Percentiles rank a stretch among this genome's conserved stretches.
phyloP scores from a whole-genome alignment of 2,888 invertebrate species.

The Strigamia crassipes region DNA sequence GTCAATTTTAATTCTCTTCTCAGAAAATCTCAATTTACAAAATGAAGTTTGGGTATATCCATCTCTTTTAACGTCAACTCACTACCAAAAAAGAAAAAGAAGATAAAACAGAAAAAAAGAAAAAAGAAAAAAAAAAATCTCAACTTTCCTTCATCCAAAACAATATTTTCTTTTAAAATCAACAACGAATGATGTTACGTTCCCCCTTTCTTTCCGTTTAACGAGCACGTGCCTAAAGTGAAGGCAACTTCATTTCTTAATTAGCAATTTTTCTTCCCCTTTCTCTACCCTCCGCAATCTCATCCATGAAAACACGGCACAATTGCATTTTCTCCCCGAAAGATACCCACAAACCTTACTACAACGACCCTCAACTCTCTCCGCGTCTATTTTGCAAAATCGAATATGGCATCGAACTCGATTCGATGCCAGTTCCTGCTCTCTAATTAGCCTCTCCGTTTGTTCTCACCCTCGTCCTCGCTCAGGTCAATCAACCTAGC shows the following conservation, averaged over 20 bases:
- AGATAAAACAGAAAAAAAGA: neutral
- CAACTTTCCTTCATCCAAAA: neutral
- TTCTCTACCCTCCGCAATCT: neutral
- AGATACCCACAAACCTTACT: neutral
- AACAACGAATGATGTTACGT: neutral
- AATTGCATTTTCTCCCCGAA: neutral
- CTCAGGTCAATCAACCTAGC: neutral
- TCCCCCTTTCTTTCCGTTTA: neutral
- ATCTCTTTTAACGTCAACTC: too few relatives aligned
- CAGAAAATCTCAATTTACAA: too few relatives aligned
- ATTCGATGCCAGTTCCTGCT: neutral
- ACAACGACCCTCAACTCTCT: neutral
- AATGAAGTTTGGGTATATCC: too few relatives aligned
- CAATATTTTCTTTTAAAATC: neutral
- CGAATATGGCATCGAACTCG: neutral
- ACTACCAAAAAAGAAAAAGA: neutral
- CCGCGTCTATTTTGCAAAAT: neutral
- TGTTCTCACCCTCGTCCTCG: neutral
- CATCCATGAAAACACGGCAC: slow-evolving; percentile 10
- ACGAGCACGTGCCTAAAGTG: slow-evolving; percentile 4
- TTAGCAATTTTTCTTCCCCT: slow-evolving; percentile 6
- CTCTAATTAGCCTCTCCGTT: neutral
- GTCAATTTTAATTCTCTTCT: too few relatives aligned
- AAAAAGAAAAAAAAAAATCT: neutral
- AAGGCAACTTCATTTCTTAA: slow-evolving; percentile 3